Evolutionary conservation across 1,140 invertebrate species (phyloP).

Genomic region (Microplitis mediator): DNA sequence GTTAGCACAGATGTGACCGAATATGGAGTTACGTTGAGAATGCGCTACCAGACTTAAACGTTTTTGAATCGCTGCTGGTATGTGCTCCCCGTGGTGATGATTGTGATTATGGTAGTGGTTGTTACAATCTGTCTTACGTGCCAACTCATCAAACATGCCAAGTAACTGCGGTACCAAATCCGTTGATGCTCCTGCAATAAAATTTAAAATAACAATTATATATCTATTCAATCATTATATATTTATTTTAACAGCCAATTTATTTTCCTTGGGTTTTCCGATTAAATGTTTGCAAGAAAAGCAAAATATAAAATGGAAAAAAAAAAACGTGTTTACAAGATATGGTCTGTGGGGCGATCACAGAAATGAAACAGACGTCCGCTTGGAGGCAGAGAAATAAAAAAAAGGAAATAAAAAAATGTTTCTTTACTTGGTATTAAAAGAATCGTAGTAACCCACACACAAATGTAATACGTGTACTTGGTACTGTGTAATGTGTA

Average conservation of each 20-base stretch:
- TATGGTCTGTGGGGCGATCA: no score
- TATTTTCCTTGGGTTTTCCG: background rate
- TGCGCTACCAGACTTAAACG: conserved; percentile 52
- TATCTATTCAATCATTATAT: background rate
- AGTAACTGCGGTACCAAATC: conserved; percentile 71
- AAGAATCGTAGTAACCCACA: no score
- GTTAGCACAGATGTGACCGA: conserved; percentile 43
- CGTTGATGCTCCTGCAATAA: conserved; percentile 62
- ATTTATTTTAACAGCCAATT: background rate
- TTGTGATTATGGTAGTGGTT: conserved; percentile 17
- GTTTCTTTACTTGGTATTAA: no score
- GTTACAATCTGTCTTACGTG: conserved; percentile 53
- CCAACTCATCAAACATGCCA: conserved; percentile 71
- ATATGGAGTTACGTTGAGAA: conserved; percentile 52
- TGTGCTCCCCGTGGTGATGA: conserved; percentile 36
- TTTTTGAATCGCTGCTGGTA: conserved; percentile 52
- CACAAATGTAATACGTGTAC: no score
- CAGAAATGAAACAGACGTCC: no score
- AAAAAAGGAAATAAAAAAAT: no score
- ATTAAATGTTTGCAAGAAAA: no score
- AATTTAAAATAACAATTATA: background rate
- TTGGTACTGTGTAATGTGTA: no score
- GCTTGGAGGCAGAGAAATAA: no score
- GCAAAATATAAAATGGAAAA: background rate
- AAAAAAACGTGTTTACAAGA: no score